These are phyloP conservation scores for Paramormyrops hopkinsi DNA, from an alignment of 2,797 vertebrate genomes.

Conservation along the genomic window DNA sequence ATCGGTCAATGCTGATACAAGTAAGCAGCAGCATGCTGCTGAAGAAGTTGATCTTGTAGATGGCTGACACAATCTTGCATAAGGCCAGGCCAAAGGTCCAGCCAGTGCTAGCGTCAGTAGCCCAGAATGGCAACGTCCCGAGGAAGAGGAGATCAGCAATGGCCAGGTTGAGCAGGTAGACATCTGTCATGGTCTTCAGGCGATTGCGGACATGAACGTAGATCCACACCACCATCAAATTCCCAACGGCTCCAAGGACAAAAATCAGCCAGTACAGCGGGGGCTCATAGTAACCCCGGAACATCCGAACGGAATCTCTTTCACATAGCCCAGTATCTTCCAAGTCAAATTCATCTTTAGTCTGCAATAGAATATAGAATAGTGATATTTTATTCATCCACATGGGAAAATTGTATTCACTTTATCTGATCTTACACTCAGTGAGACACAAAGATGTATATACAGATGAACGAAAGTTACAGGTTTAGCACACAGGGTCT, in stretches of 20 bases:
- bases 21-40: constrained; percentile 79
- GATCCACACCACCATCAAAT: constrained; percentile 71
- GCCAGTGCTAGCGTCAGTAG: constrained; percentile 54
- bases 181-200: constrained; percentile 77
- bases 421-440: neutral
- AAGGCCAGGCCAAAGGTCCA: constrained; percentile 65
- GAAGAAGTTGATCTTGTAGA: constrained; percentile 85
- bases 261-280: constrained; percentile 76
- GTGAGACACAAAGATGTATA: neutral
- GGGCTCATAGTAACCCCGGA: constrained; percentile 63
- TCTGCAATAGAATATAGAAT: constrained; percentile 33
- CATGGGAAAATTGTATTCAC: neutral
- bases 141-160: constrained; percentile 82
- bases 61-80: constrained; percentile 71
- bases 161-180: constrained; percentile 77
- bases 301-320: constrained; percentile 54
- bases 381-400: neutral
- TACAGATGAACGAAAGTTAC: neutral
- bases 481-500: neutral
- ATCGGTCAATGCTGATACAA: constrained; percentile 83
- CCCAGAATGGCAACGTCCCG: constrained; percentile 80
- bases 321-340: constrained; percentile 46
- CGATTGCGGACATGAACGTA: constrained; percentile 67
- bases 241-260: constrained; percentile 67
- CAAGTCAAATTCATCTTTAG: neutral